A percentile compares a stretch with the other conserved stretches of the same genome.
Conservation (phyloP, 2,888 invertebrate genomes). For the Acleris holmiana region DNA sequence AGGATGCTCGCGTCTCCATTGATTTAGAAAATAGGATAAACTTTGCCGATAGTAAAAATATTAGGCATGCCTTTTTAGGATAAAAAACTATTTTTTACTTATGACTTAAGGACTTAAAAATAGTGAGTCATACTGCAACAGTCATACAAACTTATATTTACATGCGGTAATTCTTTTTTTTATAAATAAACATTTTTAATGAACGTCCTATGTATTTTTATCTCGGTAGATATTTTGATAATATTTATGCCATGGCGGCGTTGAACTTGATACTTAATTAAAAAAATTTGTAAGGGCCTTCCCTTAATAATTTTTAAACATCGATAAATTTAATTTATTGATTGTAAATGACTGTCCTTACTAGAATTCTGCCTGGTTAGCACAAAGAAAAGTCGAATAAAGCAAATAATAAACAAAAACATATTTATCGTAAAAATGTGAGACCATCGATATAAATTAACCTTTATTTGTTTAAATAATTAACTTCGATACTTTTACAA, state of each 20-base stretch:
- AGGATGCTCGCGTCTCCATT: too few species aligned
- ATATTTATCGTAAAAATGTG: neutral
- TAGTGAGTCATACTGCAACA: too few species aligned
- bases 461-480: constrained; percentile 19
- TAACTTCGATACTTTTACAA: constrained; percentile 25
- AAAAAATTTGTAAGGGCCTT: too few species aligned
- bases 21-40: too few species aligned
- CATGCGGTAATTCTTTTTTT: too few species aligned
- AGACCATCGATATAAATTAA: neutral
- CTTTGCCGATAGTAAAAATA: too few species aligned
- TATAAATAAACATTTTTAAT: too few species aligned
- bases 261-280: constrained; percentile 1
- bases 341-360: neutral
- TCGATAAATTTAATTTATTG: neutral
- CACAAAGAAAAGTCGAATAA: too few species aligned
- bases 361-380: neutral
- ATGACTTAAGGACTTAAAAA: too few species aligned
- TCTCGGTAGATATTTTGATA: neutral
- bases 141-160: too few species aligned
- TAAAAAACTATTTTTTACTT: neutral
- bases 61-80: neutral
- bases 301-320: too few species aligned
- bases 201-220: too few species aligned
- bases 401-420: neutral
- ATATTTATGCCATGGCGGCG: neutral